Evolutionary conservation across 1,140 invertebrate genomes (phyloP).

Genomic region (Sminthurinus signatus): DNA sequence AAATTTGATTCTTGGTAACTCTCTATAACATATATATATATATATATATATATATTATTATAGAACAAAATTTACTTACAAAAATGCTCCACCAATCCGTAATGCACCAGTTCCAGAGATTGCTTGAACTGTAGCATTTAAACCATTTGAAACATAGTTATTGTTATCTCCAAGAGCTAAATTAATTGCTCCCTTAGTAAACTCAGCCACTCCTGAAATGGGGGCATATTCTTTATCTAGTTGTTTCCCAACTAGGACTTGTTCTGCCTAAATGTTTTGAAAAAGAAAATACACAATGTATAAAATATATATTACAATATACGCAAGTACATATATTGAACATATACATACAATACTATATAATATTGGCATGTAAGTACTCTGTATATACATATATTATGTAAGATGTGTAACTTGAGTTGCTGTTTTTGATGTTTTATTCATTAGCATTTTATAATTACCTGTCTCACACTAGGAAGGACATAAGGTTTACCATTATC

Average conservation of each 20-base stretch:
- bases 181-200: constrained; percentile 70
- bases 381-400: background rate
- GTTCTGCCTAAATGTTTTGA: constrained; percentile 71
- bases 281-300: constrained; percentile 40
- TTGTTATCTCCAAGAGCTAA: constrained; percentile 85
- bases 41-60: no score
- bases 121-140: constrained; percentile 74
- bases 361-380: background rate
- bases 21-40: no score
- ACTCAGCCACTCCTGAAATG: constrained; percentile 77
- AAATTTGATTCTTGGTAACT: no score
- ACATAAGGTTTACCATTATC: constrained; percentile 96
- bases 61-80: no score
- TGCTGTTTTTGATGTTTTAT: background rate
- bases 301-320: background rate
- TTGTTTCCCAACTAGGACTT: constrained; percentile 59
- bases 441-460: constrained; percentile 45
- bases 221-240: constrained; percentile 95
- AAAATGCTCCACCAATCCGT: constrained; percentile 81
- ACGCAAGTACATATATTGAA: background rate
- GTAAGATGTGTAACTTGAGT: background rate
- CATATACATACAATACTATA: background rate
- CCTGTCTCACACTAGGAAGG: constrained; percentile 81
- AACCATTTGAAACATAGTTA: constrained; percentile 62
- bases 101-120: constrained; percentile 98